These are phyloP conservation scores for Phyllotreta striolata DNA, from an alignment of 2,888 invertebrate genomes.

Conservation along the genomic window DNA sequence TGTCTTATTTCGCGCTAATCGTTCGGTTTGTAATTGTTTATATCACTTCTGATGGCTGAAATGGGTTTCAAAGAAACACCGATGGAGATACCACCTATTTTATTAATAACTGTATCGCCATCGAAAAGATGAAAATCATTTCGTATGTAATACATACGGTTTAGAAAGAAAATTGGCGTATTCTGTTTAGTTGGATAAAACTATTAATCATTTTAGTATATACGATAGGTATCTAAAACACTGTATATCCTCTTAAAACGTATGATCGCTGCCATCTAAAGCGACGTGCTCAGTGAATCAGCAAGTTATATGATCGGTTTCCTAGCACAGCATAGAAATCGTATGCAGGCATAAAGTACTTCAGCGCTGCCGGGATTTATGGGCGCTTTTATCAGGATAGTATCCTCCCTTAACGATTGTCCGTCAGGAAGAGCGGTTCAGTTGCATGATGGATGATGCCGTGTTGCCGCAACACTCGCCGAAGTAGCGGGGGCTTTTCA, in stretches of 20 bases:
- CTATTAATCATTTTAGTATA: too few relatives aligned
- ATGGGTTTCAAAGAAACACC: too few relatives aligned
- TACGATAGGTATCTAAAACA: too few relatives aligned
- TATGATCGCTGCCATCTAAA: constrained; percentile 50
- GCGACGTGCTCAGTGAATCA: constrained; percentile 54
- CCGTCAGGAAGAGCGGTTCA: constrained; percentile 50
- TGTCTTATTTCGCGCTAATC: too few relatives aligned
- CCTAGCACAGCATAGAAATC: constrained; percentile 52
- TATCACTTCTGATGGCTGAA: too few relatives aligned
- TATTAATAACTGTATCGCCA: too few relatives aligned
- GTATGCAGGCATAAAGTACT: constrained; percentile 57
- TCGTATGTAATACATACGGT: too few relatives aligned
- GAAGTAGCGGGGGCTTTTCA: constrained; percentile 52
- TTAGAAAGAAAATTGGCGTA: too few relatives aligned
- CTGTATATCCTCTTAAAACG: constrained; percentile 26
- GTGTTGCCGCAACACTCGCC: constrained; percentile 54
- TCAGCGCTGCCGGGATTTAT: constrained; percentile 56
- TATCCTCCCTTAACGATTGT: constrained; percentile 57
- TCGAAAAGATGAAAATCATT: too few relatives aligned
- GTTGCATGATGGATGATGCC: constrained; percentile 54
- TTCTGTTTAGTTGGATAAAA: too few relatives aligned
- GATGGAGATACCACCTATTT: too few relatives aligned
- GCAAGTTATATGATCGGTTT: constrained; percentile 52
- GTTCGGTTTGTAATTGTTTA: too few relatives aligned
- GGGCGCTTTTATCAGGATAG: constrained; percentile 58